Conservation (phyloP, 2,113 vertebrate species). For the Ploceus nigricollis region DNA sequence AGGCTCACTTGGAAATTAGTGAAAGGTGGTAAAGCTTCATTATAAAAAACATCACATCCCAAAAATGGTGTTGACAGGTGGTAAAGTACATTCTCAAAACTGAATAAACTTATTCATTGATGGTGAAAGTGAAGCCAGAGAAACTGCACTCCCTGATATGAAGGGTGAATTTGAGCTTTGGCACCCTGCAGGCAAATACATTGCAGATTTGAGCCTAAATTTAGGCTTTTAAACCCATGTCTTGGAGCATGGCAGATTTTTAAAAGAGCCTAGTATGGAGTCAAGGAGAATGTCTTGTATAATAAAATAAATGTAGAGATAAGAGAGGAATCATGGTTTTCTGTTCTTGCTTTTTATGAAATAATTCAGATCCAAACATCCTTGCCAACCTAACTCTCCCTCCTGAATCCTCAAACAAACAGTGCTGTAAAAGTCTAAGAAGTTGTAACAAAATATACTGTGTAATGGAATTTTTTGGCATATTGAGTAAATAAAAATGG, state of each 20-base stretch:
- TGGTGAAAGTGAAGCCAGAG: background rate
- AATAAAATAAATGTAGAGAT: background rate
- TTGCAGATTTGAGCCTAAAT: background rate
- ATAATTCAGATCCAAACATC: background rate
- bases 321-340: background rate
- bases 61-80: constrained; percentile 21
- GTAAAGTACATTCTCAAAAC: background rate
- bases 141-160: background rate
- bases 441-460: background rate
- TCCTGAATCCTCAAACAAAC: background rate
- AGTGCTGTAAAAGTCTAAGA: background rate
- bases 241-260: background rate
- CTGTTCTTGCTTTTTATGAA: background rate
- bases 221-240: background rate
- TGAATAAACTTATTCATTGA: background rate
- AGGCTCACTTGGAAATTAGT: constrained; percentile 13
- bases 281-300: background rate
- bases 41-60: background rate
- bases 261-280: background rate
- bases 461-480: background rate
- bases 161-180: background rate
- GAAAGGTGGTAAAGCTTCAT: constrained; percentile 1
- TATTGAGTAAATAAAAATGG: background rate
- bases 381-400: background rate
- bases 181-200: background rate